phyloP scores from a whole-genome alignment of 2,113 vertebrate genomes.

The Corynorhinus townsendii region DNA sequence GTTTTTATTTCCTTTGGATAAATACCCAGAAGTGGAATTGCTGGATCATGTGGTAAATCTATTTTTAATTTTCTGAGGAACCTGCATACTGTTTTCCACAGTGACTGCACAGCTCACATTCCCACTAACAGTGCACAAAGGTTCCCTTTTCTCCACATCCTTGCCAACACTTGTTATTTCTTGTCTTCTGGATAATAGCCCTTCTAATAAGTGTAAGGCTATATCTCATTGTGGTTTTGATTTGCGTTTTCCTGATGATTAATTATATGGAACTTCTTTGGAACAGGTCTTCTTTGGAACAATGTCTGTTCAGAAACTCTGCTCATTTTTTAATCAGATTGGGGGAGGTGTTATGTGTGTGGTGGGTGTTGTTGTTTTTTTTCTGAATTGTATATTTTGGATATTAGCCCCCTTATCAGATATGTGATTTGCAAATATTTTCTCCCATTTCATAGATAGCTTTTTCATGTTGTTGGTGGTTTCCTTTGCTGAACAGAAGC shows the following conservation, averaged over 20 bases:
- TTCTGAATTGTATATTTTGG: background rate
- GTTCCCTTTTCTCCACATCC: background rate
- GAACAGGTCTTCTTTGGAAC: background rate
- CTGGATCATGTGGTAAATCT: background rate
- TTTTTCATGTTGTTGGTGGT: background rate
- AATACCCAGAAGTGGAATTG: background rate
- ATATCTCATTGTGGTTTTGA: background rate
- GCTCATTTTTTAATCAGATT: background rate
- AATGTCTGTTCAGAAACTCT: background rate
- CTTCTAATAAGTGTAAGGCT: background rate
- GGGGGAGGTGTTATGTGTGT: too few species aligned
- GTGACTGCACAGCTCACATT: background rate
- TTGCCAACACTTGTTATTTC: background rate
- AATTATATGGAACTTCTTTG: background rate
- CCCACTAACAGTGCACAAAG: background rate
- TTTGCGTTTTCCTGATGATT: background rate
- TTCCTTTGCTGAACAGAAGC: background rate
- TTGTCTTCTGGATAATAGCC: background rate
- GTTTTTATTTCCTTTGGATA: background rate
- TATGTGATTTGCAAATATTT: background rate
- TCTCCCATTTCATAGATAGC: background rate
- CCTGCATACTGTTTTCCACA: background rate
- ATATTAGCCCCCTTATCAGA: background rate
- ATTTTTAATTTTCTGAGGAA: background rate
- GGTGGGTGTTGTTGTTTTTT: background rate